phyloP scores from a whole-genome alignment of 2,888 invertebrate species.

The Stratiomys singularior region DNA sequence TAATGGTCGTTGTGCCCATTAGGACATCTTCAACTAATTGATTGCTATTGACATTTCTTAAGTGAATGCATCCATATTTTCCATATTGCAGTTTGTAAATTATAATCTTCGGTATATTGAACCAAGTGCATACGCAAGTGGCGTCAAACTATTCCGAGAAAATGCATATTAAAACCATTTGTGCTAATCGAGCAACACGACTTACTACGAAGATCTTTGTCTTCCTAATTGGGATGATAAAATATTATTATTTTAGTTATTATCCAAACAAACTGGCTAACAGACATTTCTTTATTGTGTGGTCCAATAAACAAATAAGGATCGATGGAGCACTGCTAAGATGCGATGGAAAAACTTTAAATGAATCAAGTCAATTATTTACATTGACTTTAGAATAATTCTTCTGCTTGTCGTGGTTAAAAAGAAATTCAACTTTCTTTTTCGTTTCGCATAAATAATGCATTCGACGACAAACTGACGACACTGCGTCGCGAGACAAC shows the following conservation, averaged over 20 bases:
- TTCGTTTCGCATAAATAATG: constrained; percentile 23
- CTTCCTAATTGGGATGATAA: not conserved
- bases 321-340: not conserved
- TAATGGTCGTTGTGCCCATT: not conserved
- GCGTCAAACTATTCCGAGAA: not conserved
- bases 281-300: not conserved
- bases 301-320: not conserved
- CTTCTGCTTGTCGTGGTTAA: too few relatives aligned
- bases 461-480: not conserved
- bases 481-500: not conserved
- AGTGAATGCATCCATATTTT: not conserved
- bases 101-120: not conserved
- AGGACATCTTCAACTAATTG: constrained; percentile 14
- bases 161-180: not conserved
- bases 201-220: not conserved
- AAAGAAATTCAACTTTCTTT: not conserved
- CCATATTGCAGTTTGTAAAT: not conserved
- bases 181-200: not conserved
- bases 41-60: constrained; percentile 9
- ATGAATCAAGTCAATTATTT: not conserved
- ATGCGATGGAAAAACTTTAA: not conserved
- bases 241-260: too few relatives aligned
- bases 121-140: not conserved
- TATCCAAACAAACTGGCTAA: too few relatives aligned
- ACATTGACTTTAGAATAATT: not conserved